Conservation (phyloP, 2,113 vertebrate genomes). For the Herpailurus yagouaroundi region DNA sequence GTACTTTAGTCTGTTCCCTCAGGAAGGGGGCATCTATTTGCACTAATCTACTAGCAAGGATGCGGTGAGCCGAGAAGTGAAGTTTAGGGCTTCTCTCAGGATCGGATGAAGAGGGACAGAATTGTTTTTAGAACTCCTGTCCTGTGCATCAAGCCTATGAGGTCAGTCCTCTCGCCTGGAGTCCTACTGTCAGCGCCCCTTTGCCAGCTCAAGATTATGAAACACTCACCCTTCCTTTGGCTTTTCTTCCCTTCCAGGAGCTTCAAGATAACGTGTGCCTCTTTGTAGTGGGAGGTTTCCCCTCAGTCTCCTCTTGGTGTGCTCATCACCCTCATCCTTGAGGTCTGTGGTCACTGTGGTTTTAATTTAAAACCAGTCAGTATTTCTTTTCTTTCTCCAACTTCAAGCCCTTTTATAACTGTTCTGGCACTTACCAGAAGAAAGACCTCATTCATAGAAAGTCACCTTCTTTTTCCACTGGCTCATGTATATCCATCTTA, state of each 20-base stretch:
- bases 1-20: background rate
- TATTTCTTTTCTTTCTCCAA: background rate
- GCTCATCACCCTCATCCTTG: background rate
- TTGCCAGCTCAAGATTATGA: background rate
- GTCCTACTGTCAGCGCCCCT: background rate
- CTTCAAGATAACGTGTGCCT: background rate
- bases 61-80: background rate
- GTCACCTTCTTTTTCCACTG: background rate
- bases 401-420: background rate
- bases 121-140: background rate
- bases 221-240: background rate
- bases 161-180: background rate
- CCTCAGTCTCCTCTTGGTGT: background rate
- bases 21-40: background rate
- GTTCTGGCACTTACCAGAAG: background rate
- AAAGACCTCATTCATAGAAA: background rate
- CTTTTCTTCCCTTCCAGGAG: background rate
- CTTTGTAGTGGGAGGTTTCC: background rate
- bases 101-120: background rate
- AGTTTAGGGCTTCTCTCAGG: background rate
- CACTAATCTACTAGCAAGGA: background rate
- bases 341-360: background rate
- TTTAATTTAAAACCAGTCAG: background rate
- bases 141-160: background rate
- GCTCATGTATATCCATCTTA: background rate